Conservation (phyloP, 2,797 vertebrate genomes). For the Phrynocephalus vlangalii region DNA sequence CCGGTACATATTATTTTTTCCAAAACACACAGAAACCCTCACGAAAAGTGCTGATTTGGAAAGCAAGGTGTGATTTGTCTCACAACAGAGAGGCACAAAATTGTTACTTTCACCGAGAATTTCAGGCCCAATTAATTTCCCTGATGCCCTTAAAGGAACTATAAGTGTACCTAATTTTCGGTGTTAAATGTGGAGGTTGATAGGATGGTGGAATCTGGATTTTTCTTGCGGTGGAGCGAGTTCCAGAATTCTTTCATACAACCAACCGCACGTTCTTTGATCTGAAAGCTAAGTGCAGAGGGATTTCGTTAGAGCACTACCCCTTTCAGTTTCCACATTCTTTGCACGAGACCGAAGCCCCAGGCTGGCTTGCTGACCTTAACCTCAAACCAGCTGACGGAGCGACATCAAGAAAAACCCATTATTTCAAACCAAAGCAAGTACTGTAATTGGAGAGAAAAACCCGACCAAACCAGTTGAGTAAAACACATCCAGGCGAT, state of each 20-base stretch:
- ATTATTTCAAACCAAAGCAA: slow-evolving; percentile 18
- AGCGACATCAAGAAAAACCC: slow-evolving; percentile 7
- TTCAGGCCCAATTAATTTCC: background rate
- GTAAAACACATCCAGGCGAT: slow-evolving; percentile 69
- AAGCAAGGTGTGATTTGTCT: too few species aligned
- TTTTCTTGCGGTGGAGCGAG: background rate
- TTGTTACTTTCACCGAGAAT: background rate
- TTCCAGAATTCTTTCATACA: slow-evolving; percentile 3
- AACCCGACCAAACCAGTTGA: background rate
- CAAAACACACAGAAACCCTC: too few species aligned
- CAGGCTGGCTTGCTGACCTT: background rate
- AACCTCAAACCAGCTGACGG: slow-evolving; percentile 28
- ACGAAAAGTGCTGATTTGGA: too few species aligned
- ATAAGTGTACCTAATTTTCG: background rate
- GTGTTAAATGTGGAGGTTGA: background rate
- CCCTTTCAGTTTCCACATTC: slow-evolving; percentile 4
- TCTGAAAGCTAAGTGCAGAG: slow-evolving; percentile 20
- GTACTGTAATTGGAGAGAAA: slow-evolving; percentile 13
- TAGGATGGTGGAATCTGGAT: background rate
- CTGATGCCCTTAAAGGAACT: background rate
- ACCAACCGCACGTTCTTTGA: slow-evolving; percentile 30
- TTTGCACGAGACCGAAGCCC: background rate
- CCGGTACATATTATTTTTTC: too few species aligned
- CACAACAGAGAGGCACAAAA: too few species aligned
- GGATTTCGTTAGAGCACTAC: background rate